phyloP scores from a whole-genome alignment of 2,888 invertebrate species.

The Diarsia brunnea region DNA sequence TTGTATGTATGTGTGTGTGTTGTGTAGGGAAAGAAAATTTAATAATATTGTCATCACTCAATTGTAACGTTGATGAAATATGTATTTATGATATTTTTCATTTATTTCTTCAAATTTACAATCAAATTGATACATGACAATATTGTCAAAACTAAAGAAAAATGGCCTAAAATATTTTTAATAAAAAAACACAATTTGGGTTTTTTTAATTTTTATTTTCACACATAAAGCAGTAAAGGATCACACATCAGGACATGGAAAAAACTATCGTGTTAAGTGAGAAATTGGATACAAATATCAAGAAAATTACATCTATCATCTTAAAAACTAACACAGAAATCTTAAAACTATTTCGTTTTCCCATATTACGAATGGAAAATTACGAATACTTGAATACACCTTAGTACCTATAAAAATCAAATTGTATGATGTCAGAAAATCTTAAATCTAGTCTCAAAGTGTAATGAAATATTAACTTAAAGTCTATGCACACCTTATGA shows the following conservation, averaged over 20 bases:
- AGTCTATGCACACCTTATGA: no score
- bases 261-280: no score
- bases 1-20: not conserved
- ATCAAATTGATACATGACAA: not conserved
- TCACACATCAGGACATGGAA: no score
- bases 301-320: no score
- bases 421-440: not conserved
- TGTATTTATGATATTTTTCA: not conserved
- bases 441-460: no score
- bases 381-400: not conserved
- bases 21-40: not conserved
- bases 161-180: not conserved
- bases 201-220: slow-evolving; percentile 29
- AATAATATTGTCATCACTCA: not conserved
- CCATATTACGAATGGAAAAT: no score
- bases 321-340: no score
- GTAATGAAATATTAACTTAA: no score
- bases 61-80: not conserved
- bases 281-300: no score
- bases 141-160: not conserved
- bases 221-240: not conserved
- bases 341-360: no score
- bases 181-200: slow-evolving; percentile 8
- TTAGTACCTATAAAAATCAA: not conserved
- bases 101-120: slow-evolving; percentile 16